These are phyloP conservation scores for Aurelia aurita DNA, from an alignment of 30 jellyfish, hydroid and myxozoan genomes.

Conservation along the genomic window DNA sequence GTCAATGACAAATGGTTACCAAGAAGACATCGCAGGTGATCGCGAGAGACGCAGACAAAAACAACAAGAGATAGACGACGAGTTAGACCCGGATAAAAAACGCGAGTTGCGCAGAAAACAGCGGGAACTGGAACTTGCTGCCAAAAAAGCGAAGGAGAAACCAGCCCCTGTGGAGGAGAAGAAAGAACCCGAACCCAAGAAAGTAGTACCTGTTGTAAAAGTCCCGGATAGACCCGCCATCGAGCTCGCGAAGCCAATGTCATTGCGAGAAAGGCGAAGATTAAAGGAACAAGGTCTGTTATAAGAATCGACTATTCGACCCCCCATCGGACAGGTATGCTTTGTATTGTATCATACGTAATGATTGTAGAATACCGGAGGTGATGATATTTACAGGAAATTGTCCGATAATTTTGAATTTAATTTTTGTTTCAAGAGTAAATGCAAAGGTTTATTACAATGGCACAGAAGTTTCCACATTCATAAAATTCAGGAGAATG, in stretches of 20 bases:
- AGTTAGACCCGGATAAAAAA: constrained; percentile 42
- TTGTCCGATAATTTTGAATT: no score
- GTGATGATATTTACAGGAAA: background rate
- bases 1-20: constrained; percentile 36
- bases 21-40: constrained; percentile 37
- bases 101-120: constrained; percentile 57
- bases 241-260: constrained; percentile 63
- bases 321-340: constrained; percentile 1
- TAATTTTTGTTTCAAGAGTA: no score
- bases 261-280: constrained; percentile 69
- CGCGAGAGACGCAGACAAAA: constrained; percentile 65
- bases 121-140: constrained; percentile 25
- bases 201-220: constrained; percentile 24
- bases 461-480: no score
- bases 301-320: background rate
- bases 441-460: no score
- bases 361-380: background rate
- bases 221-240: constrained; percentile 61
- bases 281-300: constrained; percentile 73
- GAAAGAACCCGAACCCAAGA: constrained; percentile 48
- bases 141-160: constrained; percentile 13
- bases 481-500: no score
- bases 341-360: background rate
- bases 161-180: constrained; percentile 61
- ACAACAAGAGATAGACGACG: constrained; percentile 54